phyloP scores from a whole-genome alignment of 2,888 invertebrate genomes.

The Eurytoma adleriae region DNA sequence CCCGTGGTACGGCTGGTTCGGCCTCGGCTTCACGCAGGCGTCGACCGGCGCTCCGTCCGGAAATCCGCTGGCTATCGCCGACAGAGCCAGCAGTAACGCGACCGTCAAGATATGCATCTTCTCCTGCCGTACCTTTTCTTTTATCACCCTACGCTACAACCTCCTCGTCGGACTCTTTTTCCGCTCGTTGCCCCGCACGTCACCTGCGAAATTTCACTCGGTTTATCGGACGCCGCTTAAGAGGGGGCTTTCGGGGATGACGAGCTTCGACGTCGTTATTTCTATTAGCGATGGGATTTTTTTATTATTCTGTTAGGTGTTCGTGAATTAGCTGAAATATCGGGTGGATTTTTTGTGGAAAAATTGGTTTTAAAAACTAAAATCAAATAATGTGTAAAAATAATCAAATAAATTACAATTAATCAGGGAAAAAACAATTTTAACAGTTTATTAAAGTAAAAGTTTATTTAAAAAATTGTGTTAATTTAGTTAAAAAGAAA shows the following conservation, averaged over 20 bases:
- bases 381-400: too few relatives aligned
- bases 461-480: too few relatives aligned
- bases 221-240: background rate
- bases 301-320: too few relatives aligned
- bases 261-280: too few relatives aligned
- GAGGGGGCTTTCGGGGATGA: background rate
- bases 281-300: too few relatives aligned
- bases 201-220: constrained; percentile 3
- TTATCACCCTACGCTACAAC: background rate
- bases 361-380: too few relatives aligned
- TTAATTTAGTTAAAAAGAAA: background rate
- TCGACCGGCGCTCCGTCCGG: constrained; percentile 91
- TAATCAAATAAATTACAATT: too few relatives aligned
- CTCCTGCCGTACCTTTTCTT: background rate
- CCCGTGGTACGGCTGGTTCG: constrained; percentile 88
- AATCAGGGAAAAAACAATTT: too few relatives aligned
- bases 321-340: too few relatives aligned
- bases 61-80: constrained; percentile 76
- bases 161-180: too few relatives aligned
- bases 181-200: background rate
- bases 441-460: too few relatives aligned
- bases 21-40: constrained; percentile 85
- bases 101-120: constrained; percentile 46
- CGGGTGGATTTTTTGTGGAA: too few relatives aligned
- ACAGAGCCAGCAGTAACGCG: constrained; percentile 55